Evolutionary conservation across 1,140 invertebrate species (phyloP), one percentile per base, ranked within the genome.

Genomic region (Drosophila sechellia): DNA sequence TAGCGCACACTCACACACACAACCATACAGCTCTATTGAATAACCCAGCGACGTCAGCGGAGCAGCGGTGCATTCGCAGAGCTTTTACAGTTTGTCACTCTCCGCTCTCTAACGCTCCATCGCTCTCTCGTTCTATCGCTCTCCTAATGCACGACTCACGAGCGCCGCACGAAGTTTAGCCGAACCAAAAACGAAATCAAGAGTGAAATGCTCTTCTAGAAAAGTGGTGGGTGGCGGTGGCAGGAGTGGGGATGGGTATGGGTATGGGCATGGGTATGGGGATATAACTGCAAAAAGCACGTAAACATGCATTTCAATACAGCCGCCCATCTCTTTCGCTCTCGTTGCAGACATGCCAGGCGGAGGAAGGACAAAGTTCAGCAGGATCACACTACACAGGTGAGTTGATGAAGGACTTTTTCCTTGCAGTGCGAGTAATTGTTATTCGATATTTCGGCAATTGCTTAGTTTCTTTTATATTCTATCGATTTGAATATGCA

Each of bases 171-270:
- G 59, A 58, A 63, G 59, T 27, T 22, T 13, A 43, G 22, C 58
- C 61, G 61, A 65, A 61, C 22, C 63, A 63, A 70, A 87, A 86
- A 81, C 83, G 81, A 86, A 87, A 87, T 69, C 76, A 87, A 87
- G 83, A 87, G 83, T 87, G 83, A 87, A 87, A 87, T 87, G 83
- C 81, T 83, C 55, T 73, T 73, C 69, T 61, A 63, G 58, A 34
- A 59, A 56, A 60, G 37, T 39, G 34, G 34, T 5, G 34, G 12
- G 35, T 10, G 35, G 35, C 3, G 40, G 15, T 11, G 10, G 10
- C 0, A 4, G 20, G 22, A 10, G 2, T 5, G 35, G 22, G 0
- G 4, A 0, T 10, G 20, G 56, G 17, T 37, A 27, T 20, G 25
- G 25, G 55, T 22, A 0, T 10, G 25, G 49, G 54, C 1, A 0